Base-by-base conservation (phyloP, 2,797 vertebrate species). In the Yasuhikotakia modesta region DNA sequence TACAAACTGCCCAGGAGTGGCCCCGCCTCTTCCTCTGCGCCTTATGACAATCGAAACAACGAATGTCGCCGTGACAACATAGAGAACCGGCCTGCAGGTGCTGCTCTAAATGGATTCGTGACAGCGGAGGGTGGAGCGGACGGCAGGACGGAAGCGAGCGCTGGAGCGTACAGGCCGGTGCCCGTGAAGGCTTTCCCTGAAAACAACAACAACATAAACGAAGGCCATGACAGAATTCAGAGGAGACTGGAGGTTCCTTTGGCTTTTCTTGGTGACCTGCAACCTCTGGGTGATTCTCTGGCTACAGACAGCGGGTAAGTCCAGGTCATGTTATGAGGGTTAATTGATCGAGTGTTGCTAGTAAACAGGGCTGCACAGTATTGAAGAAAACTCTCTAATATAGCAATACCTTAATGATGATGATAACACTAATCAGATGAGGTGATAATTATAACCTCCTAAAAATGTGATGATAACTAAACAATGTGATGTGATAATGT, bases 251-350 rank as follows among this genome's bases (percentile, higher is more conserved):
- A 93, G 81, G 80, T 81, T 0, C 90, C 87, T 67, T 85, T 93
- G 52, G 89, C 92, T 90, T 94, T 94, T 90, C 93, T 91, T 86
- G 87, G 93, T 87, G 94, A 95, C 86, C 83, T 90, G 83, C 94
- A 90, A 81, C 88, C 90, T 80, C 85, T 94, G 85, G 93, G 94
- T 63, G 92, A 94, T 90, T 93, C 92, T 87, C 92, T 94, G 63
- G 91, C 93, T 87, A 91, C 95, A 79, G 93, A 96, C 88, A 92
- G 91, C 45, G 93, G 96, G 97, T 99, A 93, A 95, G 96, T 94
- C 80, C 13, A 21, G 12, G 12, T 19, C 50, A 19, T 2, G 17
- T 10, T 53, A 53, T 19, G n/a, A 48, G 45, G 13, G 45, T 48
- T 13, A 48, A 4, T 48, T 13, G 12, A 48, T 48, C 1, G 3